Base-by-base conservation (phyloP, 1,140 invertebrate species). In the Solenopsis fugax region DNA sequence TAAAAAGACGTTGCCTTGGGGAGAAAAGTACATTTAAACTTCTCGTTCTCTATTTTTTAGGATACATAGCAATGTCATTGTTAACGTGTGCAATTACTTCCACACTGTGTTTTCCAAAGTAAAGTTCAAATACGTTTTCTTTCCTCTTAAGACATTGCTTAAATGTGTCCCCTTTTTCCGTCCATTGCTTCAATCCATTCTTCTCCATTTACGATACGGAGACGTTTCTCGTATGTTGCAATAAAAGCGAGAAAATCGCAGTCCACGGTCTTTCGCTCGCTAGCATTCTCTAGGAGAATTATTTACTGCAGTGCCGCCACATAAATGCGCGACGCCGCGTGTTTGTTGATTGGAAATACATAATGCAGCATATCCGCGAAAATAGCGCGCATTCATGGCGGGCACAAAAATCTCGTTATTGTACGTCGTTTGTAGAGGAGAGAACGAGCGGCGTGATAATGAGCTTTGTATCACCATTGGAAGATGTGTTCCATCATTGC, bases 301-400 rank as follows among this genome's bases (percentile, higher is more conserved):
- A 45, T 65, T 78, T 78, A 78, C 24, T 34, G 41, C 41, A 52
- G 18, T 37, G 58, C 18, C 12, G 21, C 9, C 9, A 41, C 6
- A 73, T 65, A 78, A 77, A 64, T 65, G 60, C 10, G 60, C 29
- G 45, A 64, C 60, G 24, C 3, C 24, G 24, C 65, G 12, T 65
- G 58, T 41, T 16, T 76, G 50, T 34, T 88, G 88, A 89, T 89
- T 88, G 88, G 54, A 87, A 87, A 88, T 88, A 62, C 86, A 88
- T 88, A 88, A 88, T 88, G 45, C 29, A 86, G 45, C 7, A 72
- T 50, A 72, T 29, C n/a, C 12, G 50, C 9, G 41, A 24, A 67
- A 87, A 88, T 78, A 29, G 64, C 41, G 50, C 24, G 45, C 45
- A 54, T 64, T 72, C 72, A 62, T 21, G 24, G n/a, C 58, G 2